phyloP scores from a whole-genome alignment of 2,797 vertebrate genomes.

The Danio choprae region DNA sequence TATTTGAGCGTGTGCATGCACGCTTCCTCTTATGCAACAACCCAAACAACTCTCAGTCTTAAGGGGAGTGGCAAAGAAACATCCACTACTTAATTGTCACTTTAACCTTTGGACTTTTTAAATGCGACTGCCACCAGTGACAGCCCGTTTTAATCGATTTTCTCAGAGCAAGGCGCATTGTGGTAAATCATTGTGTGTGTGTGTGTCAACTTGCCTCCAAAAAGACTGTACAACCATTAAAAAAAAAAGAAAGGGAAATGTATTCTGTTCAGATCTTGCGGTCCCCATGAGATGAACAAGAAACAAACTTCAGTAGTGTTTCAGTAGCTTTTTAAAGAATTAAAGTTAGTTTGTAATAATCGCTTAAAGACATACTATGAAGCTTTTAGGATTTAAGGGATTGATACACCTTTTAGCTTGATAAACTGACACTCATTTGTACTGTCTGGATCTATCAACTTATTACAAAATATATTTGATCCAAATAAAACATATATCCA shows the following conservation, averaged over 20 bases:
- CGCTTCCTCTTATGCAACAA: background rate
- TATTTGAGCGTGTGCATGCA: background rate
- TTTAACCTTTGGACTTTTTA: conserved; percentile 48
- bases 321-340: background rate
- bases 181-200: conserved; percentile 18
- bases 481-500: too few relatives aligned
- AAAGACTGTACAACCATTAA: conserved; percentile 5
- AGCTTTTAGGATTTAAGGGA: too few relatives aligned
- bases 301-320: background rate
- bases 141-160: conserved; percentile 38
- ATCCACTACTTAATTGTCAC: conserved; percentile 32
- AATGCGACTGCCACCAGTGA: conserved; percentile 16
- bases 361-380: background rate
- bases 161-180: conserved; percentile 13
- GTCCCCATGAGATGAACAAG: background rate
- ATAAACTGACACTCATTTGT: background rate
- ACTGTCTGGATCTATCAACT: background rate
- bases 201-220: background rate
- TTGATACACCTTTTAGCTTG: background rate
- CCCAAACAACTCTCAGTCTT: conserved; percentile 17
- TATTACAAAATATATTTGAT: background rate
- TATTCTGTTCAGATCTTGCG: background rate
- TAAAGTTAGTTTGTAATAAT: background rate
- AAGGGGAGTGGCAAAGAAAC: conserved; percentile 23
- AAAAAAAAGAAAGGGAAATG: background rate